These are phyloP conservation scores for Amphipyra berbera DNA, from an alignment of 2,888 invertebrate genomes.

Conservation along the genomic window DNA sequence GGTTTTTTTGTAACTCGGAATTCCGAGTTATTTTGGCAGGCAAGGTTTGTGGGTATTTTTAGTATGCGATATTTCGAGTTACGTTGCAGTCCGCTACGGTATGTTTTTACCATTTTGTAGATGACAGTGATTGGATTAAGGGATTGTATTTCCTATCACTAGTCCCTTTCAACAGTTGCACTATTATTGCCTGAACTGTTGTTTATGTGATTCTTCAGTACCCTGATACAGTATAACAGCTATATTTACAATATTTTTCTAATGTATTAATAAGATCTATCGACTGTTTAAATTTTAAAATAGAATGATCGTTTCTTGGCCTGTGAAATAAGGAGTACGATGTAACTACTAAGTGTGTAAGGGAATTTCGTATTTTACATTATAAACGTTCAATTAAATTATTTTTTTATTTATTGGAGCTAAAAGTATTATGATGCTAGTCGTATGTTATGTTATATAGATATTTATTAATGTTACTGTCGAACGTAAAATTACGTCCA, in stretches of 20 bases:
- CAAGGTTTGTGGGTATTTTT: conserved; percentile 11
- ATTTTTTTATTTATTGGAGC: conserved; percentile 67
- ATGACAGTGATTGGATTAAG: neutral
- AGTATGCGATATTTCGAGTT: conserved; percentile 19
- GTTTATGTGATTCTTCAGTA: conserved; percentile 4
- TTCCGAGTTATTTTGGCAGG: conserved; percentile 25
- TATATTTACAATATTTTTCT: conserved; percentile 36
- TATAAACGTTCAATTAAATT: conserved; percentile 63
- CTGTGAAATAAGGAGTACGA: conserved; percentile 67
- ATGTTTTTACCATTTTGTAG: neutral
- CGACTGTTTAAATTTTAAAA: conserved; percentile 74
- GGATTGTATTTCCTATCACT: neutral
- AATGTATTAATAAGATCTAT: conserved; percentile 36
- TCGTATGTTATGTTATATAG: conserved; percentile 74
- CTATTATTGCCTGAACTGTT: neutral
- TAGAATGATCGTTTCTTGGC: conserved; percentile 83
- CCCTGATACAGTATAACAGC: conserved; percentile 6
- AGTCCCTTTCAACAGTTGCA: neutral
- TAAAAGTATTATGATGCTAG: conserved; percentile 88
- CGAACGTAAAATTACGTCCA: conserved; percentile 76
- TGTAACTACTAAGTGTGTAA: conserved; percentile 69
- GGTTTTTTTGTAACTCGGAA: conserved; percentile 16
- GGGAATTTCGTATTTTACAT: conserved; percentile 55
- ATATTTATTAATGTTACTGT: conserved; percentile 60
- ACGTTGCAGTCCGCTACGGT: conserved; percentile 8